Conservation (phyloP, 2,113 vertebrate species). For the Taurulus bubalis region DNA sequence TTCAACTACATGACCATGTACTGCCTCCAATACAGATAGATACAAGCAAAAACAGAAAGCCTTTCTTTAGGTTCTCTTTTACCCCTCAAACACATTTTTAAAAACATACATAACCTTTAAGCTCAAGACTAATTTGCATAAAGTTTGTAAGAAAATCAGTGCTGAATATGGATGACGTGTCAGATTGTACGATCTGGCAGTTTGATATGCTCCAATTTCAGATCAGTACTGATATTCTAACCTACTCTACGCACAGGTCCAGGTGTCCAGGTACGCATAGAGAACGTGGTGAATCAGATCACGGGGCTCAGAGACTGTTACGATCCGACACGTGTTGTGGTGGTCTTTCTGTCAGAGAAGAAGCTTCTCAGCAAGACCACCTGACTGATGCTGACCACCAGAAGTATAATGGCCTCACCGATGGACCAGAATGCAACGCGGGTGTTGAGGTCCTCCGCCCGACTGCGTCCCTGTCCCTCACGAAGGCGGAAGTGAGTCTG, state of each 20-base stretch:
- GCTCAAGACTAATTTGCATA: constrained; percentile 40
- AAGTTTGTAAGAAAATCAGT: constrained; percentile 55
- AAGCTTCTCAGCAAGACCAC: constrained; percentile 97
- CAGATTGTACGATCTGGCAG: constrained; percentile 41
- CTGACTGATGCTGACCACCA: constrained; percentile 98
- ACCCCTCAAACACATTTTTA: constrained; percentile 38
- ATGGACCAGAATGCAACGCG: constrained; percentile 98
- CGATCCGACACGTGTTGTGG: constrained; percentile 94
- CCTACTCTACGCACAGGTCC: constrained; percentile 41
- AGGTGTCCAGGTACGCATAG: constrained; percentile 6
- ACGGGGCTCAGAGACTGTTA: constrained; percentile 79
- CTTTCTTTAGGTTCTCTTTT: constrained; percentile 15
- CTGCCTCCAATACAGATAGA: constrained; percentile 36
- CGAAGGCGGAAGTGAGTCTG: constrained; percentile 97
- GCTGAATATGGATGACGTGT: constrained; percentile 31
- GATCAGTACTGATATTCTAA: constrained; percentile 59
- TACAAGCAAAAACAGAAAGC: constrained; percentile 43
- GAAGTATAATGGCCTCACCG: constrained; percentile 95
- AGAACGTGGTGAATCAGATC: constrained; percentile 36
- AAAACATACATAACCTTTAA: constrained; percentile 30
- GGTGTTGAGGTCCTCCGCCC: constrained; percentile 96
- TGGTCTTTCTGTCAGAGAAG: constrained; percentile 98
- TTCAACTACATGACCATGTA: constrained; percentile 36
- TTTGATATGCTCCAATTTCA: constrained; percentile 61
- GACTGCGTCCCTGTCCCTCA: constrained; percentile 96